Conservation (phyloP, 2,113 vertebrate genomes). For the Microtus richardsoni region DNA sequence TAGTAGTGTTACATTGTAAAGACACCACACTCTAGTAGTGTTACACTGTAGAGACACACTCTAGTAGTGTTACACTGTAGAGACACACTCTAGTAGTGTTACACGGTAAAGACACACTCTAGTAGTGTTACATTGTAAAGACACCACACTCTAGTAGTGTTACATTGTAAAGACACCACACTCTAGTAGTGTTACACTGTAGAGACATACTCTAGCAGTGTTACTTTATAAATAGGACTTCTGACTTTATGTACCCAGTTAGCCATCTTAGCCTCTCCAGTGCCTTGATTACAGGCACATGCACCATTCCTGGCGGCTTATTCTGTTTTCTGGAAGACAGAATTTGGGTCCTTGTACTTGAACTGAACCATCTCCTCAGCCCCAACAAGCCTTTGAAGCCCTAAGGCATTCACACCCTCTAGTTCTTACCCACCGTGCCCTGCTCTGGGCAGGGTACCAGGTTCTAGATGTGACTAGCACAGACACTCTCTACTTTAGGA, state of each 20-base stretch:
- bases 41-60: too few relatives aligned
- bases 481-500: not conserved
- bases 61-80: too few relatives aligned
- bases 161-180: not conserved
- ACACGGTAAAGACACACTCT: not conserved
- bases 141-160: too few relatives aligned
- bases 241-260: not conserved
- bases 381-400: not conserved
- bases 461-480: not conserved
- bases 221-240: not conserved
- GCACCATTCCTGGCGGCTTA: not conserved
- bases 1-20: too few relatives aligned
- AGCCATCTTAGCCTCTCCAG: not conserved
- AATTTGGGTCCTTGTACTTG: not conserved
- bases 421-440: not conserved
- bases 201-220: too few relatives aligned
- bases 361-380: not conserved
- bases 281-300: not conserved
- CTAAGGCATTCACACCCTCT: not conserved
- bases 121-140: not conserved
- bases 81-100: too few relatives aligned
- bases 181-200: too few relatives aligned
- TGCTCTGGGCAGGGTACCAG: not conserved
- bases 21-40: too few relatives aligned
- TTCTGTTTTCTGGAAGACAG: not conserved